These are phyloP conservation scores for Coenonympha arcania DNA, from an alignment of 2,888 invertebrate species.

Conservation along the genomic window DNA sequence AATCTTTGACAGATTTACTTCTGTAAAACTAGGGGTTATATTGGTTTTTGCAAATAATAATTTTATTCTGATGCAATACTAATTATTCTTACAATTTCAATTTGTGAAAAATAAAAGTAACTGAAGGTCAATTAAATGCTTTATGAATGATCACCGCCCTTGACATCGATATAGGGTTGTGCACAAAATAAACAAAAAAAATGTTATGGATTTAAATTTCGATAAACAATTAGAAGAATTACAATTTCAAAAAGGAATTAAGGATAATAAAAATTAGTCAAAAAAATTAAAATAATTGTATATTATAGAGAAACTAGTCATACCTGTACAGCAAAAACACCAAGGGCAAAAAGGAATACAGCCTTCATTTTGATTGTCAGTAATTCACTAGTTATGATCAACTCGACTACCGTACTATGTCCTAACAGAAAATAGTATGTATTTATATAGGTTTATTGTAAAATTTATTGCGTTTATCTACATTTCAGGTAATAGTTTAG, in stretches of 20 bases:
- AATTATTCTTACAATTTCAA: too few relatives aligned
- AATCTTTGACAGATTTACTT: too few relatives aligned
- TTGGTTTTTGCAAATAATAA: too few relatives aligned
- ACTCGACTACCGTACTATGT: background rate
- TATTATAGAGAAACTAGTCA: conserved; percentile 12
- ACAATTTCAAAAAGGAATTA: background rate
- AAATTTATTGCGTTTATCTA: conserved; percentile 14
- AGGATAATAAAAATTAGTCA: background rate
- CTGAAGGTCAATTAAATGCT: too few relatives aligned
- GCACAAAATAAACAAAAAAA: background rate
- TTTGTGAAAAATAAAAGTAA: too few relatives aligned
- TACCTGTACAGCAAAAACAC: conserved; percentile 41
- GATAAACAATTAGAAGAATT: background rate
- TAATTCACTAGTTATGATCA: background rate
- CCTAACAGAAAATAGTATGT: background rate
- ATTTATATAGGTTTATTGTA: conserved; percentile 20
- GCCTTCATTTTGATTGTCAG: conserved; percentile 37
- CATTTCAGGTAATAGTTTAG: conserved; percentile 1
- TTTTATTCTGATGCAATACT: too few relatives aligned
- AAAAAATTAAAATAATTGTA: background rate
- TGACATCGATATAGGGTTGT: background rate
- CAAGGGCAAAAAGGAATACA: conserved; percentile 32
- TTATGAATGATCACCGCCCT: too few relatives aligned
- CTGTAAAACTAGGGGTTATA: too few relatives aligned
- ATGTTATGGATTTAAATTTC: background rate